Evolutionary conservation across 1,140 invertebrate species (phyloP).

Genomic region (Physella acuta): DNA sequence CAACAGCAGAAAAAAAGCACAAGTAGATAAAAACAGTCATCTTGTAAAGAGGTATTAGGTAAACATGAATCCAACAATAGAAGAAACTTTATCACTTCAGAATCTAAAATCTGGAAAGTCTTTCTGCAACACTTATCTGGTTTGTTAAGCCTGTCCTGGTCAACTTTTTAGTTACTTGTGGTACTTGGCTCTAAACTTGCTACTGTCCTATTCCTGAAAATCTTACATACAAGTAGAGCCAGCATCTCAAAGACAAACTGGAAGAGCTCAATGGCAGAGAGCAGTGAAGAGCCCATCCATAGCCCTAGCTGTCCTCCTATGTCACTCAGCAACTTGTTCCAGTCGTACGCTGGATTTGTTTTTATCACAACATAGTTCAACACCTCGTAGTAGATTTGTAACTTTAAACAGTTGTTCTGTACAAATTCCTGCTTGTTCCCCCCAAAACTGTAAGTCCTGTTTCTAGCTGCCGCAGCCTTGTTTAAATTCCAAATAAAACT

Average conservation of each 20-base stretch:
- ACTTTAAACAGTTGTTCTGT: neutral
- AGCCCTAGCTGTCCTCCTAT: slow-evolving; percentile 14
- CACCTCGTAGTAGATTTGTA: neutral
- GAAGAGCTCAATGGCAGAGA: slow-evolving; percentile 12
- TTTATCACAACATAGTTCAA: neutral
- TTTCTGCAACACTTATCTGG: too few species aligned
- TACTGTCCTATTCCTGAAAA: too few species aligned
- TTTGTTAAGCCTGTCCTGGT: too few species aligned
- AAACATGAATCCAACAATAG: too few species aligned
- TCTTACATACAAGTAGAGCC: neutral
- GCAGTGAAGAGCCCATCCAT: slow-evolving; percentile 18
- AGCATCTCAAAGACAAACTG: slow-evolving; percentile 8
- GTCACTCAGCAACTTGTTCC: slow-evolving; percentile 12
- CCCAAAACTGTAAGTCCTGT: neutral
- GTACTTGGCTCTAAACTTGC: too few species aligned
- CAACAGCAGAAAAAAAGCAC: too few species aligned
- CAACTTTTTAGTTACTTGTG: too few species aligned
- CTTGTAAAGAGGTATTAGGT: too few species aligned
- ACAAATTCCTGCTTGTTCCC: neutral
- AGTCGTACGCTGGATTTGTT: slow-evolving; percentile 1
- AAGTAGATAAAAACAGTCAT: too few species aligned
- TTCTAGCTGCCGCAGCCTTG: neutral
- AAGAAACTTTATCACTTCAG: too few species aligned
- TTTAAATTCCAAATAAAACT: neutral
- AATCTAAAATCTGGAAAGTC: too few species aligned